Base-by-base conservation (phyloP, 92 coral and sea anemone genomes). In the Bergia sp. region DNA sequence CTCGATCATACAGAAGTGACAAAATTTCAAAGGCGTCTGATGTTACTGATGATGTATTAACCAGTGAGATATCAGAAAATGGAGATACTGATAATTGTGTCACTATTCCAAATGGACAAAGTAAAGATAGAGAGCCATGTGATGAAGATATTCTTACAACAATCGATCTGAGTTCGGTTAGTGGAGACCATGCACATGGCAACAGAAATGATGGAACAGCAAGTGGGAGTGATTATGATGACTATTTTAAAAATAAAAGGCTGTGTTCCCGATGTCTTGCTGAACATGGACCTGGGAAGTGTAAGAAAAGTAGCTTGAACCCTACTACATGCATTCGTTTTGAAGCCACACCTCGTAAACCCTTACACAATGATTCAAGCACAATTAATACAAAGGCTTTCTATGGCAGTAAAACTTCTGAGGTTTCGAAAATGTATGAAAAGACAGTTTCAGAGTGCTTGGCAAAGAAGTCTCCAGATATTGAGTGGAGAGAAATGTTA, bases 171-270 rank as follows among this genome's bases (percentile, higher is more conserved):
- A 66, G 21, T 44, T 41, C 87, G 11, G 12, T 43, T 49, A 45
- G 21, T 21, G 39, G 3, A 21, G 21, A 66, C 37, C 42, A 1
- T 45, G 45, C 21, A 29, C 87, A 71, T 36, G 67, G 37, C 10
- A 45, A 13, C 15, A 37, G 21, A 23, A 16, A 29, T 7, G 55
- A 82, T 39, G 79, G 72, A 16, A 71, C 67, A 7, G 61, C 29
- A 67, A 84, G 79, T 71, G 87, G 79, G 18, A 71, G 87, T 71
- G 79, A 84, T 45, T 71, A 10, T 16, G 87, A 84, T 20, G 87
- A 84, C 18, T 5, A 0, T 9, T 47, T 71, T 37, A 16, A 36
- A 16, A 7, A 5, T 38, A 23, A 37, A 11, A 37, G 47, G 37
- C 7, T 15, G 66, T 67, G 87, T 21, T 44, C 66, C 10, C 37